Base-by-base conservation (phyloP, 2,113 vertebrate species). In the Pluvialis apricaria region DNA sequence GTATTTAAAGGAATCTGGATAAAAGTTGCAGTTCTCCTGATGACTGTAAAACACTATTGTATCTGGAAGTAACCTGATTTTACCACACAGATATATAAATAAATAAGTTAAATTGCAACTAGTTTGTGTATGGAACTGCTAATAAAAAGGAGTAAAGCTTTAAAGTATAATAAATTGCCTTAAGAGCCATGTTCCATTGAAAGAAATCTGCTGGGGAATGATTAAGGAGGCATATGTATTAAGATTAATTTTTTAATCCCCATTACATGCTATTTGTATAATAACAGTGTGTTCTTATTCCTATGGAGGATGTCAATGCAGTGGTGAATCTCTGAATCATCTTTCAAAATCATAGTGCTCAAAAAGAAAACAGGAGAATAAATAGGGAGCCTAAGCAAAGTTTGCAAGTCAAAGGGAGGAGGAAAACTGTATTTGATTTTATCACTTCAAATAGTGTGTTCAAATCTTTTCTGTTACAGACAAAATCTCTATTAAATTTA, bases 31-130 rank as follows among this genome's bases (percentile, higher is more conserved):
- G 31, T 83, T 95, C 71, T 94, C 82, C 25, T 88, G 52, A 64
- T 88, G 77, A 81, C 49, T 87, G 34, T 86, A 95, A 95, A 95
- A 51, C 62, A 45, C 21, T 57, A 11, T 49, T 91, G 45, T 85
- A 47, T 77, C 58, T 85, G 44, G 32, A 94, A 82, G 28, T 93
- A 95, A 94, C 79, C 51, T 79, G 82, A 72, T 71, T 89, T 95
- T 91, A 28, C 42, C 44, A 71, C 40, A 65, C 17, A 79, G 60
- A 26, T 75, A 49, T 40, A 64, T 92, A 89, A 88, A 94, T 87
- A 90, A 92, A 77, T 80, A 91, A 52, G 42, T 58, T 29, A 51
- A 80, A 87, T 79, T 93, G 42, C 61, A 26, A n/a, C 26, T 32
- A 88, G 8, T 82, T 88, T 95, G 38, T 66, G 7, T 66, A 47